Conservation (phyloP, 2,113 vertebrate genomes). For the Ammodytes dubius region DNA sequence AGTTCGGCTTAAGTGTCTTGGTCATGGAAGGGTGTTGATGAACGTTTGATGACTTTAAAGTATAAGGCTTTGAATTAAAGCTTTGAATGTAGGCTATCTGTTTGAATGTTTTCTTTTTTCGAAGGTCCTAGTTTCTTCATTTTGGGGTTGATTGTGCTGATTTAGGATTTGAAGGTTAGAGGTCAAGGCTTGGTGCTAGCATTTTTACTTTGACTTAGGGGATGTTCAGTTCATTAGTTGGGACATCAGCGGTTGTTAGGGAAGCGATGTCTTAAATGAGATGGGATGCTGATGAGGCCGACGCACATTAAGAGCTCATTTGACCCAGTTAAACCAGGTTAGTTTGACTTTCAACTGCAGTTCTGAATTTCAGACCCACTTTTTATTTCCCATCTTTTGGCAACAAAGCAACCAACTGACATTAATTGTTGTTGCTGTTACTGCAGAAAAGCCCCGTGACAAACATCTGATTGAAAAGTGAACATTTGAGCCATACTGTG, state of each 20-base stretch:
- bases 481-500: slow-evolving; percentile 30
- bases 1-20: neutral
- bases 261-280: neutral
- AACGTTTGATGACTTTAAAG: slow-evolving; percentile 1
- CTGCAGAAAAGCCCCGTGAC: slow-evolving; percentile 33
- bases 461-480: slow-evolving; percentile 14
- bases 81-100: slow-evolving; percentile 61
- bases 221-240: slow-evolving; percentile 3
- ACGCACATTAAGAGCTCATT: slow-evolving; percentile 53
- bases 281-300: slow-evolving; percentile 4
- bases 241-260: neutral
- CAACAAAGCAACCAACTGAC: neutral
- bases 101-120: slow-evolving; percentile 55
- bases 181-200: slow-evolving; percentile 15
- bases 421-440: neutral
- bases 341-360: neutral
- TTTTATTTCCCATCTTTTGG: slow-evolving; percentile 5
- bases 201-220: slow-evolving; percentile 21
- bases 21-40: neutral
- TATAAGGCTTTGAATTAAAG: slow-evolving; percentile 2
- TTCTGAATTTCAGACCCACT: neutral
- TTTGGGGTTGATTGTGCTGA: slow-evolving; percentile 26
- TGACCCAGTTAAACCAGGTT: slow-evolving; percentile 4
- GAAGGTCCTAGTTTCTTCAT: slow-evolving; percentile 18
- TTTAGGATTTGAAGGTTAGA: slow-evolving; percentile 1